Percentiles rank a stretch among this genome's conserved stretches.
phyloP scores from a whole-genome alignment of 2,888 invertebrate species.

The Heterodera filipjevi region DNA sequence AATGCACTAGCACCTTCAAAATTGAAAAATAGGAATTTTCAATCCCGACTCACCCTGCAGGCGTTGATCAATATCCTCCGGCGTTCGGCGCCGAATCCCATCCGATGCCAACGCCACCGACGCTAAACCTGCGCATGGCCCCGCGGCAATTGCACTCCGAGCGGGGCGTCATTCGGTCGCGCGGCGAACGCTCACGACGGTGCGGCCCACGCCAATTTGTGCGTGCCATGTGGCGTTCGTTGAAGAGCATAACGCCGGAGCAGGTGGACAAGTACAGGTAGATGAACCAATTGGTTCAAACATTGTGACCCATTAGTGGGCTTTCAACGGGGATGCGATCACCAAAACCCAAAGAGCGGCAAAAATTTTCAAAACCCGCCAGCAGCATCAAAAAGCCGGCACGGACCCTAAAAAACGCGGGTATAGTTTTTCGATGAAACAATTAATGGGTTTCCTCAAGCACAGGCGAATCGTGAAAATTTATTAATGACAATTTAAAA shows the following conservation, averaged over 20 bases:
- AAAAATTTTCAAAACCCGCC: no score
- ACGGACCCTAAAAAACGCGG: no score
- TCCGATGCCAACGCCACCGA: conserved; percentile 17
- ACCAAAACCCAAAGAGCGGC: no score
- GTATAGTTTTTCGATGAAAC: no score
- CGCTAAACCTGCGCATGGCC: conserved; percentile 15
- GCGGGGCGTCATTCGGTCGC: neutral
- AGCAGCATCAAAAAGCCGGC: no score
- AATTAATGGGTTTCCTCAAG: no score
- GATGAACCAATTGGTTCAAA: neutral
- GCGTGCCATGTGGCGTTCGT: conserved; percentile 33
- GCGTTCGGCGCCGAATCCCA: neutral
- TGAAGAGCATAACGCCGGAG: conserved; percentile 52
- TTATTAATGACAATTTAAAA: no score
- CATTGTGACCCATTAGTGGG: no score
- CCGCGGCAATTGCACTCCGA: neutral
- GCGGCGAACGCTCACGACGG: conserved; percentile 6
- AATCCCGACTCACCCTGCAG: neutral
- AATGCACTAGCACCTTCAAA: no score
- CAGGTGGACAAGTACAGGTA: conserved; percentile 63
- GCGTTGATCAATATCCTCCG: conserved; percentile 1
- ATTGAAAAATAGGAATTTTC: no score
- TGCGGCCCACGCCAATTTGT: conserved; percentile 17
- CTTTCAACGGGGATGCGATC: no score
- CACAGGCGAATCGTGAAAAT: no score